Evolutionary conservation across 2,888 invertebrate species (phyloP).

Genomic region (Athalia cordata): DNA sequence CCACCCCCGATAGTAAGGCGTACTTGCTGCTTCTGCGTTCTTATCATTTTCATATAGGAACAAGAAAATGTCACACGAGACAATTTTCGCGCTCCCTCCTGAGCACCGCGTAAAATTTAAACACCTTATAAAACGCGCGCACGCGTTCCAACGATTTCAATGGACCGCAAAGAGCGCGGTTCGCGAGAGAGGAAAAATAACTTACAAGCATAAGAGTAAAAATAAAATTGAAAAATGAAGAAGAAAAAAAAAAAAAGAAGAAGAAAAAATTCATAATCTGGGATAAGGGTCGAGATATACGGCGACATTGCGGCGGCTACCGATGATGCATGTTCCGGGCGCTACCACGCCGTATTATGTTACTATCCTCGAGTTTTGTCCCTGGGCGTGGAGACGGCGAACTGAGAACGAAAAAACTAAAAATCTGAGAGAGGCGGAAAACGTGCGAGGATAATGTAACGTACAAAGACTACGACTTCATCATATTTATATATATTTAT

Average conservation of each 20-base stretch:
- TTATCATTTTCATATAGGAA: not conserved
- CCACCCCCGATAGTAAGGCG: not conserved
- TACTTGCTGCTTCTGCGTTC: not conserved
- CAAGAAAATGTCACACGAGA: not conserved
- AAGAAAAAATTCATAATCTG: constrained; percentile 43
- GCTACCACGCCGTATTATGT: constrained; percentile 59
- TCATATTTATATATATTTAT: constrained; percentile 26
- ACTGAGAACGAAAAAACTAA: not conserved
- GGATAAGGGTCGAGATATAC: constrained; percentile 57
- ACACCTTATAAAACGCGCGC: too few relatives aligned
- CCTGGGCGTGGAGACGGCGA: constrained; percentile 15
- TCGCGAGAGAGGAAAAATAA: not conserved
- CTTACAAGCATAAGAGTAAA: not conserved
- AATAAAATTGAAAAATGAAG: not conserved
- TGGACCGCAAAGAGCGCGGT: not conserved
- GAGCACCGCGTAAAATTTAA: too few relatives aligned
- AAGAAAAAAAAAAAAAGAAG: not conserved
- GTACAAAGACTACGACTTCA: constrained; percentile 19
- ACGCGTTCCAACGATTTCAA: too few relatives aligned
- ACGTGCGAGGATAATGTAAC: constrained; percentile 36
- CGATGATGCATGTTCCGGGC: constrained; percentile 66
- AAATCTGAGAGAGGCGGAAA: constrained; percentile 18
- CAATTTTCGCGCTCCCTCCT: too few relatives aligned
- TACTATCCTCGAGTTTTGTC: constrained; percentile 52
- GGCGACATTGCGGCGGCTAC: constrained; percentile 66